Evolutionary conservation across 1,140 invertebrate species (phyloP).

Genomic region (Eciton burchellii): DNA sequence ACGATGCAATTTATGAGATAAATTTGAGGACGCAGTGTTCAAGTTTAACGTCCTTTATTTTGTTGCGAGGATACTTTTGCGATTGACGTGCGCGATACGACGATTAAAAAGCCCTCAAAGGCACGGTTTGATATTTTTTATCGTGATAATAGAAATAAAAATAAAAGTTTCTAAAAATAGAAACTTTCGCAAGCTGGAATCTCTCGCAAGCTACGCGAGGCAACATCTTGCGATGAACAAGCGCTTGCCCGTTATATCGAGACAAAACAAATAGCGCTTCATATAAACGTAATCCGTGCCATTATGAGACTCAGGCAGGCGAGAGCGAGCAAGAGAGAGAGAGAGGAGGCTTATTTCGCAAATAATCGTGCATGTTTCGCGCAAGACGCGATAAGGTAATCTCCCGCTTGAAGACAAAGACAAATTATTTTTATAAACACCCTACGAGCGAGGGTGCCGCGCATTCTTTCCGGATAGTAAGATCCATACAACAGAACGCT

Average conservation of each 20-base stretch:
- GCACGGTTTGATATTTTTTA: background rate
- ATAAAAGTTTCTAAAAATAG: background rate
- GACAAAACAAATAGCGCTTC: constrained; percentile 1
- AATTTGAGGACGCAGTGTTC: too few relatives aligned
- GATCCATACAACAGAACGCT: constrained; percentile 15
- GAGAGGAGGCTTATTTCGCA: constrained; percentile 6
- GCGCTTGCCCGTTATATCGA: background rate
- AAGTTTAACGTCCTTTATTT: too few relatives aligned
- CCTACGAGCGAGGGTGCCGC: background rate
- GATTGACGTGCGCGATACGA: too few relatives aligned
- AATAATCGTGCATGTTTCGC: constrained; percentile 19
- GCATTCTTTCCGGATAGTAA: background rate
- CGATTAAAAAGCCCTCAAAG: too few relatives aligned
- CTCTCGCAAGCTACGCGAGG: background rate
- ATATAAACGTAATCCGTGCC: background rate
- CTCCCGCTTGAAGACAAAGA: constrained; percentile 12
- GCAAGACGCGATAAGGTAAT: constrained; percentile 6
- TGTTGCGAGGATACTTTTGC: too few relatives aligned
- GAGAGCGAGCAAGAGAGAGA: too few relatives aligned
- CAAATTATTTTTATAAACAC: constrained; percentile 58
- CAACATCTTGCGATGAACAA: background rate
- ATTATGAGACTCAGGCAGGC: background rate
- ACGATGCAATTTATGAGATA: too few relatives aligned
- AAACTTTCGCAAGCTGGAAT: background rate
- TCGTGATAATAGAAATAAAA: background rate